Base-by-base conservation (phyloP, 2,888 invertebrate species). In the Amphipyra berbera region DNA sequence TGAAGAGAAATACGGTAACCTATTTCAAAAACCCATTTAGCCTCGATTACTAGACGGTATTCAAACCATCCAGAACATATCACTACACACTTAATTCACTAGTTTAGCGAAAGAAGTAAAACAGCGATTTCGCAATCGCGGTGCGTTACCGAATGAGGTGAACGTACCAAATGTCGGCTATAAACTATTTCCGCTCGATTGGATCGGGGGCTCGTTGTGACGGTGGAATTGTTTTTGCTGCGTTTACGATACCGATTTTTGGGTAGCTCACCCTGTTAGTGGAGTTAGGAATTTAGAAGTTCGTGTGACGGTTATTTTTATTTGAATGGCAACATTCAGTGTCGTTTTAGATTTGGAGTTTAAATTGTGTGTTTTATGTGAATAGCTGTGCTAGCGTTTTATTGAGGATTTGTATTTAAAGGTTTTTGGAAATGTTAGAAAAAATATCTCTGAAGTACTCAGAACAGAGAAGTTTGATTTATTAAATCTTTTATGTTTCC, bases 181-280 rank as follows among this genome's bases (percentile, higher is more conserved):
- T 89, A 86, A 86, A 88, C 80, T 82, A 86, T 87, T 90, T 88
- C 87, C 89, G 82, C 78, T 72, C 84, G 76, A 86, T 88, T 83
- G 82, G 55, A 21, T 5, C 56, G 60, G 49, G 70, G 50, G 56
- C 59, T 67, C 61, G 58, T 47, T 57, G 59, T 57, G 59, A 67
- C 40, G 53, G 64, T 46, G 15, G 49, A 68, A 76, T 78, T 73
- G 77, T 70, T 77, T 79, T 79, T 76, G 63, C 58, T 61, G 50
- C 71, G 59, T 58, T 65, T 66, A 64, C 54, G 33, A 50, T 63
- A 59, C 62, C 62, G 64, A 65, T 60, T 68, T 75, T 78, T 58
- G 52, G 73, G 58, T 15, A 44, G 8, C 48, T 58, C 52, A 52
- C 67, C 54, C 76, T 64, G 61, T 75, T 68, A 65, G 76, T 42